Base-by-base conservation (phyloP, 2,888 invertebrate species). In the Ptycholaimellus sp. region DNA sequence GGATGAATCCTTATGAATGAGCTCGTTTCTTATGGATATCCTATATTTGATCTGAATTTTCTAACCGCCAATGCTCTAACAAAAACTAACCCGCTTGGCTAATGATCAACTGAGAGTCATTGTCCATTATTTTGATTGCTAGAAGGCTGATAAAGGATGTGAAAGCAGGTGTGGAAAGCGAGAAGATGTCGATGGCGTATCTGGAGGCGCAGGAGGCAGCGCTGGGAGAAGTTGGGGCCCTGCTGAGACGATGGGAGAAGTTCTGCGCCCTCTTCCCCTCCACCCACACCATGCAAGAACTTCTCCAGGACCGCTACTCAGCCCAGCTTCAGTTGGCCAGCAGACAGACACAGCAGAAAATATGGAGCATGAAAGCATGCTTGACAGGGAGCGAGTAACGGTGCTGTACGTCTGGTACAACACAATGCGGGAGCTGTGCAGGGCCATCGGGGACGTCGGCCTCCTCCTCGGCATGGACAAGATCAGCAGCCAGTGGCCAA, bases 381-480 rank as follows among this genome's bases (percentile, higher is more conserved):
- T 34, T 33, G 17, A 21, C 5, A 22, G 9, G 20, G 41, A 44
- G 4, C 36, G 42, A 14, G 27, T 48, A 13, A 38, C 34, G 9
- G 37, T 48, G 11, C 72, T 85, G 70, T 80, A 78, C 52, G 65
- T 82, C 2, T 87, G 85, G 83, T 76, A 76, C 59, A 87, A 85
- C 61, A 74, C 78, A 57, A 77, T 78, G 1, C 70, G 72, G 48
- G 77, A 80, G 59, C 73, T 82, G 59, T 70, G 76, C 35, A 66
- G 80, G 37, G 80, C 78, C 59, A 62, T 85, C 45, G 65, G 74
- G 42, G 72, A 77, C 42, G 48, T 66, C 38, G 59, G 60, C n/a
- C 51, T 54, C 37, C 46, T 59, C 21, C 42, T 59, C 14, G 50
- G 53, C 40, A 51, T 57, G n/a, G 32, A 33, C 30, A 22, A n/a